Conservation (phyloP, 2,113 vertebrate genomes). For the Tragulus kanchil region DNA sequence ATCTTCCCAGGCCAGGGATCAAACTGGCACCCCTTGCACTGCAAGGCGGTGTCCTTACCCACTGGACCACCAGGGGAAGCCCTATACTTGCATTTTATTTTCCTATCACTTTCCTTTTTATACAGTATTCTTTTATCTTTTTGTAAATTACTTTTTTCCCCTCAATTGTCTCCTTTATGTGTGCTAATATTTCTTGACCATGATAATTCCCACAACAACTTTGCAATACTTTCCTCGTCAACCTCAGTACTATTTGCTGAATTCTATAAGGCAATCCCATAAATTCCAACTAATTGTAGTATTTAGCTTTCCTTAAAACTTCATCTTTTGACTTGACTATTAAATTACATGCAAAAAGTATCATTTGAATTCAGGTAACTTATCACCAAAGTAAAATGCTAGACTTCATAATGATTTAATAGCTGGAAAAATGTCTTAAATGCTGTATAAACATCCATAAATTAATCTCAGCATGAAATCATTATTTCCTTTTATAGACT, state of each 20-base stretch:
- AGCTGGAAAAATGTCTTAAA: constrained; percentile 16
- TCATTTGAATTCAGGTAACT: neutral
- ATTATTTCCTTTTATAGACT: constrained; percentile 49
- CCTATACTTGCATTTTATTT: neutral
- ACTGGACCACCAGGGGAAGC: too few species aligned
- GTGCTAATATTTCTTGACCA: neutral
- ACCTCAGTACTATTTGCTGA: neutral
- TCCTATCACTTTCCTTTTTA: neutral
- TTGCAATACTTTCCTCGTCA: neutral
- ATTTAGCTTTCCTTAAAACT: neutral
- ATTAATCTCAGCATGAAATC: constrained; percentile 40
- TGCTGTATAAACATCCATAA: constrained; percentile 29
- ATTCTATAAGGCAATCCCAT: neutral
- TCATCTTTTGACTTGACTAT: neutral
- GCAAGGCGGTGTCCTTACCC: too few species aligned
- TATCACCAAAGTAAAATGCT: neutral
- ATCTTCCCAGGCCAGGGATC: too few species aligned
- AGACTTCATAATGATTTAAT: neutral
- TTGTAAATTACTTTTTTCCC: neutral
- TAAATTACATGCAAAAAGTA: neutral
- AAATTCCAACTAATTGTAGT: neutral
- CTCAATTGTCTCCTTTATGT: neutral
- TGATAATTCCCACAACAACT: neutral
- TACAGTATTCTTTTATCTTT: neutral
- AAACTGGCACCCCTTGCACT: too few species aligned